These are phyloP conservation scores for Dicranocentrus wangi DNA, from an alignment of 2,888 invertebrate species.

Conservation along the genomic window DNA sequence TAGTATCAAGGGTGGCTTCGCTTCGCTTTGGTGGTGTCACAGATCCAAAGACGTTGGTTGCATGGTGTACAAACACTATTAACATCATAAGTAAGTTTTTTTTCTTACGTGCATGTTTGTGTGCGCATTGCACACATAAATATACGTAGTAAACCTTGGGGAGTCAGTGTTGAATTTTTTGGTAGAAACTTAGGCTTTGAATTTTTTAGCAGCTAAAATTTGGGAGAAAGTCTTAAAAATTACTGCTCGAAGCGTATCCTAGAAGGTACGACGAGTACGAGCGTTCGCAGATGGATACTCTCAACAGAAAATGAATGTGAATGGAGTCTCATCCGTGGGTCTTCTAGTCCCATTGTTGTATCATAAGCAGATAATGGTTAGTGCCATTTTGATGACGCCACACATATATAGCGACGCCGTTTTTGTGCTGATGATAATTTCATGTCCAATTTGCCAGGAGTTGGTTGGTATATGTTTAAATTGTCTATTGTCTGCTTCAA, in stretches of 20 bases:
- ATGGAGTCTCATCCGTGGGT: slow-evolving; percentile 15
- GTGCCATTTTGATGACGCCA: slow-evolving; percentile 49
- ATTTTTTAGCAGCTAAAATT: slow-evolving; percentile 70
- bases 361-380: slow-evolving; percentile 36
- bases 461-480: slow-evolving; percentile 56
- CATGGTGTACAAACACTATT: slow-evolving; percentile 20
- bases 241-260: slow-evolving; percentile 57
- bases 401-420: slow-evolving; percentile 31
- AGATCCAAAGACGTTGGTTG: slow-evolving; percentile 38
- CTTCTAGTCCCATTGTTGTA: slow-evolving; percentile 24
- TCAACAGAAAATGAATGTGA: slow-evolving; percentile 62
- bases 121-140: slow-evolving; percentile 45
- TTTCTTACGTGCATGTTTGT: slow-evolving; percentile 35
- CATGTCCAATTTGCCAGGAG: slow-evolving; percentile 64
- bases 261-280: no score
- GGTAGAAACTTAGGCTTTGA: slow-evolving; percentile 57
- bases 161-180: slow-evolving; percentile 50
- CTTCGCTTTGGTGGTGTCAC: slow-evolving; percentile 60
- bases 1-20: slow-evolving; percentile 48
- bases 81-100: slow-evolving; percentile 30
- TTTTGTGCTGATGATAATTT: slow-evolving; percentile 62
- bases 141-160: slow-evolving; percentile 53
- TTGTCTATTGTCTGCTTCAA: slow-evolving; percentile 53
- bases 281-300: slow-evolving; percentile 31
- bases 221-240: slow-evolving; percentile 70